Evolutionary conservation across 2,888 invertebrate genomes (phyloP), one percentile per base, ranked within the genome.

Genomic region (Agrochola lota): DNA sequence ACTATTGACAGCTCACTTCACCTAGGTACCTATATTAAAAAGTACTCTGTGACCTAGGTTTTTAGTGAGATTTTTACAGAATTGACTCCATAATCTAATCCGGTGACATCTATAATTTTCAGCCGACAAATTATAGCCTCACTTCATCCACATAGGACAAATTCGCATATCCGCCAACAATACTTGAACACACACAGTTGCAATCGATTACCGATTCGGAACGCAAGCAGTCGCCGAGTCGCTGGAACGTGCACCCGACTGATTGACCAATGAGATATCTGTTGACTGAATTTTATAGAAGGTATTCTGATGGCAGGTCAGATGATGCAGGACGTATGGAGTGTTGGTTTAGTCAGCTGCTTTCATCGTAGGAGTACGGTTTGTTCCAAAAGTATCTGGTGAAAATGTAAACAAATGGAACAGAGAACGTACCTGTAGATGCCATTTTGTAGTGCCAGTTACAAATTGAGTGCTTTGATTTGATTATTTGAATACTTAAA

Each of bases 151-250:
- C 20, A 23, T 57, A 52, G 17, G 43, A 66, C 43, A 78, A 11
- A 62, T 43, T 2, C 1, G 3, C 11, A 78, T 11, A 62, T 43
- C 3, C 1, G 3, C 11, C 11, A 26, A 59, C 60, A 43, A 40
- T 20, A 75, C 17, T 60, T 8, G 71, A 59, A 57, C 59, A 80
- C 64, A 71, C 72, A 69, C 71, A 81, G 60, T 40, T 74, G n/a
- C 80, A 79, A 23, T 49, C 74, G 63, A 87, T 88, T 81, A 86
- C 76, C 17, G 52, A 88, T 77, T 84, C 86, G 79, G 30, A 88
- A 87, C 55, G 81, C 81, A 82, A 87, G 71, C 83, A 84, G 40
- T 43, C 80, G 35, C 17, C 30, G 74, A 60, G 40, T 64, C 12
- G 52, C 64, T 26, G 49, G 60, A 60, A 66, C 62, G 63, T 67